Evolutionary conservation across 1,140 invertebrate genomes (phyloP).

Genomic region (Eueides isabella): DNA sequence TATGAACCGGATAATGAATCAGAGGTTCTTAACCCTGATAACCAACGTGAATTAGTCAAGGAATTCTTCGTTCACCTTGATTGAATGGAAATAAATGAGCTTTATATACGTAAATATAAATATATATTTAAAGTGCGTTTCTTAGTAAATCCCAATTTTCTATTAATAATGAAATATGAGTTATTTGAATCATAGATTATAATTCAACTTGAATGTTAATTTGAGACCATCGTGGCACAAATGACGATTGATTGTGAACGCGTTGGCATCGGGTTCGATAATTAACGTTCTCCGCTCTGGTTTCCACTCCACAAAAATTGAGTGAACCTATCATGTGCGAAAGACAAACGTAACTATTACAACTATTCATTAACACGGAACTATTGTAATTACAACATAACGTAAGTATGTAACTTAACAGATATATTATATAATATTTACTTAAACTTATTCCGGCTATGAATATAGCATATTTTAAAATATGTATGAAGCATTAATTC

Average conservation of each 20-base stretch:
- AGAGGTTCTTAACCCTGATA: conserved; percentile 11
- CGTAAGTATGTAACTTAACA: background rate
- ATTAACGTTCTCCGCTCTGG: too few relatives aligned
- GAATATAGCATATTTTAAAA: background rate
- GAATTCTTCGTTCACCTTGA: background rate
- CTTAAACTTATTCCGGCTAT: background rate
- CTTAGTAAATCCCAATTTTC: background rate
- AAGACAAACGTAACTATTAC: too few relatives aligned
- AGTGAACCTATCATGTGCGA: too few relatives aligned
- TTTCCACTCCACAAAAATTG: too few relatives aligned
- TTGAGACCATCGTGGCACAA: too few relatives aligned
- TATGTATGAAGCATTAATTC: background rate
- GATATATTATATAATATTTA: background rate
- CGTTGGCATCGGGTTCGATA: too few relatives aligned
- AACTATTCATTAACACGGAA: background rate
- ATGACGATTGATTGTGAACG: too few relatives aligned
- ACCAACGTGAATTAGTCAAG: background rate
- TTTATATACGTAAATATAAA: background rate
- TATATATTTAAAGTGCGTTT: background rate
- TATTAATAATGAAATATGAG: background rate
- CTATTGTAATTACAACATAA: background rate
- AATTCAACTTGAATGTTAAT: too few relatives aligned
- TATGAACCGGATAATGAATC: conserved; percentile 13
- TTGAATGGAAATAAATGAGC: background rate
- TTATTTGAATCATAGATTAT: background rate